phyloP scores from a whole-genome alignment of 1,140 invertebrate species.

The Nylanderia fulva region DNA sequence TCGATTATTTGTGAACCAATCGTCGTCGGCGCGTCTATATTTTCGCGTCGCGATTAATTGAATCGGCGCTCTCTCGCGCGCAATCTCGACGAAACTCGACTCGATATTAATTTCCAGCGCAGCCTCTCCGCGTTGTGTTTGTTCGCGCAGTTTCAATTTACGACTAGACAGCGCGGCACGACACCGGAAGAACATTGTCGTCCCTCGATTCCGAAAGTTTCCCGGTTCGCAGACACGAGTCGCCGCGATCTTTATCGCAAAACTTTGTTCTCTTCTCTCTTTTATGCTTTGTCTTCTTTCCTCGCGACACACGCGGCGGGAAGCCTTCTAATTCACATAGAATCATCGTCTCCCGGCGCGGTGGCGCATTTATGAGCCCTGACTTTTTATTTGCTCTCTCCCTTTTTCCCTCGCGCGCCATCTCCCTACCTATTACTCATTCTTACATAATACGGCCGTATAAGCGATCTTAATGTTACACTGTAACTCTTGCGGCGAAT shows the following conservation, averaged over 20 bases:
- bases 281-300: slow-evolving; percentile 56
- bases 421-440: background rate
- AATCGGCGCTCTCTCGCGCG: slow-evolving; percentile 36
- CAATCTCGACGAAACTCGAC: slow-evolving; percentile 51
- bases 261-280: slow-evolving; percentile 57
- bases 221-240: slow-evolving; percentile 46
- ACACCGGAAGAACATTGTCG: slow-evolving; percentile 62
- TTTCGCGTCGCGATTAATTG: slow-evolving; percentile 55
- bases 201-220: slow-evolving; percentile 60
- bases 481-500: background rate
- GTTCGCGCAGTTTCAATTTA: slow-evolving; percentile 59
- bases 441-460: background rate
- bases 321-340: slow-evolving; percentile 57
- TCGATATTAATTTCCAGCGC: slow-evolving; percentile 56
- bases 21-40: slow-evolving; percentile 24
- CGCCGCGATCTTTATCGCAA: slow-evolving; percentile 60
- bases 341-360: slow-evolving; percentile 44
- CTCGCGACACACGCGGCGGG: slow-evolving; percentile 26
- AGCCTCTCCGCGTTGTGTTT: slow-evolving; percentile 45
- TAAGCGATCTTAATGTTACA: background rate
- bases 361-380: slow-evolving; percentile 30
- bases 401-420: background rate
- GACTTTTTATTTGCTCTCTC: background rate
- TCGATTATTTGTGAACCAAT: slow-evolving; percentile 49
- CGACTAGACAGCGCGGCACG: slow-evolving; percentile 53